Percentiles rank a stretch among this genome's conserved stretches.
Conservation (phyloP, 23 tunicate genomes). For the Clavelina lepadiformis region DNA sequence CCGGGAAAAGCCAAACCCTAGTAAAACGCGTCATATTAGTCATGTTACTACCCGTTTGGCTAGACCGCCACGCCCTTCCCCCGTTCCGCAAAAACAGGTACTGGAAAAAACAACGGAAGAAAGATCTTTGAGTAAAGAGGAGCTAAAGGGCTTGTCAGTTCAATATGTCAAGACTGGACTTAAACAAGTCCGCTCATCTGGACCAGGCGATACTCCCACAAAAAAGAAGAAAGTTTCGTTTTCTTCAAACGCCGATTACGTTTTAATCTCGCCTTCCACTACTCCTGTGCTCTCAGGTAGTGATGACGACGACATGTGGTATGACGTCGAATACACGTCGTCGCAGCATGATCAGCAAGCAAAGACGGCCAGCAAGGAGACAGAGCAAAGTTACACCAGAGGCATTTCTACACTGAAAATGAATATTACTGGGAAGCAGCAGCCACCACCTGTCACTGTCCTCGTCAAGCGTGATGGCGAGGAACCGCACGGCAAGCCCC, state of each 20-base stretch:
- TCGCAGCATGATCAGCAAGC: constrained; percentile 1
- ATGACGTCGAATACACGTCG: constrained; percentile 7
- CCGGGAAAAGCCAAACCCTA: constrained; percentile 2
- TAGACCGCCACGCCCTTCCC: constrained; percentile 33
- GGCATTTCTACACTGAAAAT: constrained; percentile 38
- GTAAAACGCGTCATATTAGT: constrained; percentile 62
- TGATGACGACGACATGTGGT: constrained; percentile 29
- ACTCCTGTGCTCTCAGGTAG: constrained; percentile 31
- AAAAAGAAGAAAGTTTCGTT: constrained; percentile 64
- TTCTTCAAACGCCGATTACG: constrained; percentile 48
- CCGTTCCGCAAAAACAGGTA: too few species aligned
- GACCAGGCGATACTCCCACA: background rate
- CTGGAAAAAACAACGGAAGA: constrained; percentile 14
- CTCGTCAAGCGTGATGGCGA: constrained; percentile 3
- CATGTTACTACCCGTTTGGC: constrained; percentile 74
- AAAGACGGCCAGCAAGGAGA: background rate
- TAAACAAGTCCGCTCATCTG: constrained; percentile 14
- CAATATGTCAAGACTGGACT: background rate
- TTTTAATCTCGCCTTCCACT: constrained; percentile 37
- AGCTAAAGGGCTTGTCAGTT: background rate
- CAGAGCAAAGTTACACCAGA: constrained; percentile 10
- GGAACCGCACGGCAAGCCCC: too few species aligned
- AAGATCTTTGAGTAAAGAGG: background rate
- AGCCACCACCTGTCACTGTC: constrained; percentile 9
- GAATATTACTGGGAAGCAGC: constrained; percentile 3